phyloP scores from a whole-genome alignment of 1,140 invertebrate genomes.

The Belonocnema kinseyi region DNA sequence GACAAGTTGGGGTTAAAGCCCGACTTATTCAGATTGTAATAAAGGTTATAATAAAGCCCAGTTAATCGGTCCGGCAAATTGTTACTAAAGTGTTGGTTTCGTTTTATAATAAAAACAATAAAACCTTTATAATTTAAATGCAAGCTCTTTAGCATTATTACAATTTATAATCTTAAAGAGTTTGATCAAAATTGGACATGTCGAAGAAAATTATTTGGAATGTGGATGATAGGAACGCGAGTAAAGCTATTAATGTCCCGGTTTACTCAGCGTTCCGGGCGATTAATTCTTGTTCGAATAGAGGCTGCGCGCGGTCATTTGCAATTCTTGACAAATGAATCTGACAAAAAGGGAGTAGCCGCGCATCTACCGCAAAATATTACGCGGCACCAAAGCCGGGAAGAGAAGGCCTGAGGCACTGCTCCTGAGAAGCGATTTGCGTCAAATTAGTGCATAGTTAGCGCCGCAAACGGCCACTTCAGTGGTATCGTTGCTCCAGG shows the following conservation, averaged over 20 bases:
- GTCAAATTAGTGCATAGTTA: constrained; percentile 56
- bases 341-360: constrained; percentile 41
- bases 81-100: no score
- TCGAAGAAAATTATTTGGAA: neutral
- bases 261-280: constrained; percentile 38
- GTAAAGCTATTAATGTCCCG: neutral
- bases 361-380: constrained; percentile 42
- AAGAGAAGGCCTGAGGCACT: constrained; percentile 30
- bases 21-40: no score
- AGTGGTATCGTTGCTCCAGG: constrained; percentile 41
- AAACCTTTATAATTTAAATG: no score
- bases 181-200: no score
- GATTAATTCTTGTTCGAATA: constrained; percentile 47
- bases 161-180: no score
- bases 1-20: no score
- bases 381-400: constrained; percentile 45
- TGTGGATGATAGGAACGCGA: neutral
- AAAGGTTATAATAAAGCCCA: no score
- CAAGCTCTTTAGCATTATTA: no score
- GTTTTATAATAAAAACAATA: no score
- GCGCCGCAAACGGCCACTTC: constrained; percentile 47
- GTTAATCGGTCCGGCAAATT: no score
- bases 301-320: constrained; percentile 36
- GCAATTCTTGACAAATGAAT: constrained; percentile 39
- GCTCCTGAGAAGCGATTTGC: constrained; percentile 54